phyloP scores from a whole-genome alignment of 2,113 vertebrate genomes.

The Malaclemys terrapin region DNA sequence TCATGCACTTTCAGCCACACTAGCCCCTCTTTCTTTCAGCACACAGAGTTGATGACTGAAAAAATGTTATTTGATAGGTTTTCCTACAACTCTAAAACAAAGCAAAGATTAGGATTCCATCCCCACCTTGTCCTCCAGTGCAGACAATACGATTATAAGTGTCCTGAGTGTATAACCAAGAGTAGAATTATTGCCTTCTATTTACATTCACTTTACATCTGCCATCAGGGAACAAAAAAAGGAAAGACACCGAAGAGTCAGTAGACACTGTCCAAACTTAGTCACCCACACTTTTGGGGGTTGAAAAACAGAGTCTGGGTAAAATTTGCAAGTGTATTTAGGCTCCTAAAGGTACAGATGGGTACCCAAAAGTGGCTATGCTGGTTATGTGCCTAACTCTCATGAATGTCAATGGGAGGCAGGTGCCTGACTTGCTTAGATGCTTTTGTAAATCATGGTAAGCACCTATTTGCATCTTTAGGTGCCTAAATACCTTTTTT shows the following conservation, averaged over 20 bases:
- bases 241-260: not conserved
- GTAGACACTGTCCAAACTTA: not conserved
- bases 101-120: slow-evolving; percentile 31
- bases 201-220: not conserved
- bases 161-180: not conserved
- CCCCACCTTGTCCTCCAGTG: not conserved
- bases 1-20: not conserved
- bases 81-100: slow-evolving; percentile 41
- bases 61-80: not conserved
- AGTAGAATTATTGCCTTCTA: not conserved
- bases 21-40: not conserved
- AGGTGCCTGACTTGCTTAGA: too few species aligned
- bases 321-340: not conserved
- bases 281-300: not conserved
- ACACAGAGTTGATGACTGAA: not conserved
- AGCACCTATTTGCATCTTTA: not conserved
- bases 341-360: not conserved
- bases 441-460: not conserved
- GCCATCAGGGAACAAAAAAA: not conserved
- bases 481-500: not conserved
- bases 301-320: not conserved
- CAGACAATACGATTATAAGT: slow-evolving; percentile 13
- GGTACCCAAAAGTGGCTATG: not conserved
- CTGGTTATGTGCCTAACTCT: not conserved
- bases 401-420: too few species aligned